Base-by-base conservation (phyloP, 2,113 vertebrate genomes). In the Trachemys scripta region DNA sequence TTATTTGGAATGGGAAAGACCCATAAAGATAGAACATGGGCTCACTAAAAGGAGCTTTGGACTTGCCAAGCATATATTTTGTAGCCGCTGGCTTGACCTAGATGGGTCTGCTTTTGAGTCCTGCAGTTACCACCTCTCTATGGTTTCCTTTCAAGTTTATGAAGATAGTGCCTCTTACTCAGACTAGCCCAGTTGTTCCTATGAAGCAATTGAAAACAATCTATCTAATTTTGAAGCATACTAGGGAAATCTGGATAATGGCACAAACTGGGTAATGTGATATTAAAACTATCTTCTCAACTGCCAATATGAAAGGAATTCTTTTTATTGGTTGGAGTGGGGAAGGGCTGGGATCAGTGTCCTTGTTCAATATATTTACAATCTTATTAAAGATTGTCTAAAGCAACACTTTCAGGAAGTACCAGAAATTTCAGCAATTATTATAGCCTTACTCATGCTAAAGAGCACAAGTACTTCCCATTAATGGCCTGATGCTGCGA, bases 341-440 rank as follows among this genome's bases (percentile, higher is more conserved):
- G 59, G 80, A 84, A 62, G 38, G 89, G 80, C 16, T 85, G 59
- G 69, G 90, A 93, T 87, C 72, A 76, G 72, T 12, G 8, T 45
- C 38, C 38, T 76, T 76, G 24, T 42, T 50, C 54, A 76, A 35
- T 85, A 85, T 54, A 84, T 80, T 94, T 95, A 86, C 29, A 80
- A 42, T 65, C 57, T 65, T 25, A 50, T 82, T 56, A 24, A 20
- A 57, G 27, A 87, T 94, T 90, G 75, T 91, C 94, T 81, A 93
- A 94, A 65, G 62, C 79, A 83, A 88, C 69, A 90, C 17, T n/a
- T 95, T 94, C 84, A 93, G 84, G 92, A 96, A n/a, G 65, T n/a
- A 69, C 17, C 65, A 69, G 65, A 69, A 69, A 69, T 69, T 69
- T n/a, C 31, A 69, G 31, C 62, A 69, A 56, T 7, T 88, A 53